Percentiles rank a stretch among this genome's conserved stretches.
Evolutionary conservation across 2,888 invertebrate genomes (phyloP).

Genomic region (Stegana nigrithorax): DNA sequence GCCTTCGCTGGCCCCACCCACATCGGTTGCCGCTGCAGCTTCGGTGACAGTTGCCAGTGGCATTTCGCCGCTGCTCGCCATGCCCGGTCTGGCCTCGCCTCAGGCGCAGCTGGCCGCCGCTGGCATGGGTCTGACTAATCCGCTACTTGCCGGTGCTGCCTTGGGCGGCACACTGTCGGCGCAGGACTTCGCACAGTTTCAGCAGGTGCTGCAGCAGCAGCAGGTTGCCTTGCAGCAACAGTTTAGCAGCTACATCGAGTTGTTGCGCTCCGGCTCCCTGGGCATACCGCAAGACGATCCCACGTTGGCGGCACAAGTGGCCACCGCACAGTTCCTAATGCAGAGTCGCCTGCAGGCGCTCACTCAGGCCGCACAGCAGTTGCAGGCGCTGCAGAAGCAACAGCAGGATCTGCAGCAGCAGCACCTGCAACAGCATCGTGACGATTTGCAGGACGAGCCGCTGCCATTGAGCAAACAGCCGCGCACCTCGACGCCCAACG

Average conservation of each 20-base stretch:
- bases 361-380: conserved; percentile 85
- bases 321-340: conserved; percentile 79
- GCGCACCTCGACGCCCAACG: conserved; percentile 63
- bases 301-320: conserved; percentile 59
- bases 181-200: conserved; percentile 65
- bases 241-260: conserved; percentile 66
- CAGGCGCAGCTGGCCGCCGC: conserved; percentile 58
- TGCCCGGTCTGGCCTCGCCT: conserved; percentile 53
- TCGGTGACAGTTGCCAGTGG: conserved; percentile 39
- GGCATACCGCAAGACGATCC: conserved; percentile 63
- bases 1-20: conserved; percentile 37
- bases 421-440: conserved; percentile 34
- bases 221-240: conserved; percentile 68
- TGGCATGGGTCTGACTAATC: conserved; percentile 47
- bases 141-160: conserved; percentile 46
- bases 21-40: conserved; percentile 34
- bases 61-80: conserved; percentile 46
- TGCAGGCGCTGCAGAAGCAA: conserved; percentile 82
- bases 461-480: conserved; percentile 46
- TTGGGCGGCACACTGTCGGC: conserved; percentile 48
- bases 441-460: conserved; percentile 35
- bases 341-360: conserved; percentile 82
- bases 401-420: conserved; percentile 68
- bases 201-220: conserved; percentile 65
- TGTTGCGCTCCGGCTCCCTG: conserved; percentile 62